These are phyloP conservation scores for Euwallacea fornicatus DNA, from an alignment of 1,140 invertebrate species.

Conservation along the genomic window DNA sequence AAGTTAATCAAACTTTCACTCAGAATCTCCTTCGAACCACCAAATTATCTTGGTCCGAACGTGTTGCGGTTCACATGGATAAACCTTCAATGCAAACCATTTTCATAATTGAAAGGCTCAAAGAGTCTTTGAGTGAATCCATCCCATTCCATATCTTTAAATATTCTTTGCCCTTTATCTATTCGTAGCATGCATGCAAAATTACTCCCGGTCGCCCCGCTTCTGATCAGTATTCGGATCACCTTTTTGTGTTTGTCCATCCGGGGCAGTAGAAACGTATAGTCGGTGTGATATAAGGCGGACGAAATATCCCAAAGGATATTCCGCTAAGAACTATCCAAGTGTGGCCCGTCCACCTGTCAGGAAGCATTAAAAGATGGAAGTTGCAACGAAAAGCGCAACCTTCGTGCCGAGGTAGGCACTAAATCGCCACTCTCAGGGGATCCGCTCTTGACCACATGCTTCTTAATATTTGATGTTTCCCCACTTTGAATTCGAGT, in stretches of 20 bases:
- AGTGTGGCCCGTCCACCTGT: constrained; percentile 48
- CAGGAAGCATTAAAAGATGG: constrained; percentile 52
- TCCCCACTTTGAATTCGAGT: constrained; percentile 36
- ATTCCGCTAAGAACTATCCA: constrained; percentile 43
- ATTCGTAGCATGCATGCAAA: constrained; percentile 46
- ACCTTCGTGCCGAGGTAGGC: constrained; percentile 48
- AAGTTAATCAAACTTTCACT: too few species aligned
- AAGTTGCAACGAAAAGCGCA: constrained; percentile 45
- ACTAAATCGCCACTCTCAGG: constrained; percentile 40
- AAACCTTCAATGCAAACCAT: too few species aligned
- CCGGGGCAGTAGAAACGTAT: constrained; percentile 36
- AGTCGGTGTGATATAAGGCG: constrained; percentile 48
- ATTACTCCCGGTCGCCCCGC: constrained; percentile 21
- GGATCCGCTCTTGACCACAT: constrained; percentile 42
- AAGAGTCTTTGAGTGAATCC: too few species aligned
- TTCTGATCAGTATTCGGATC: constrained; percentile 42
- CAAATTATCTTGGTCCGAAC: too few species aligned
- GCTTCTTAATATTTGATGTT: constrained; percentile 50
- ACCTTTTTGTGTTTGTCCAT: constrained; percentile 35
- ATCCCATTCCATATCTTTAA: constrained; percentile 17
- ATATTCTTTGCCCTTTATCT: constrained; percentile 44
- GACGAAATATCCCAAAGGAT: constrained; percentile 47
- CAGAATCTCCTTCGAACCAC: too few species aligned
- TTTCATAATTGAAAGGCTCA: too few species aligned
- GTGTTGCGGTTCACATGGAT: too few species aligned